Base-by-base conservation (phyloP, 2,113 vertebrate species). In the Thomomys bottae region DNA sequence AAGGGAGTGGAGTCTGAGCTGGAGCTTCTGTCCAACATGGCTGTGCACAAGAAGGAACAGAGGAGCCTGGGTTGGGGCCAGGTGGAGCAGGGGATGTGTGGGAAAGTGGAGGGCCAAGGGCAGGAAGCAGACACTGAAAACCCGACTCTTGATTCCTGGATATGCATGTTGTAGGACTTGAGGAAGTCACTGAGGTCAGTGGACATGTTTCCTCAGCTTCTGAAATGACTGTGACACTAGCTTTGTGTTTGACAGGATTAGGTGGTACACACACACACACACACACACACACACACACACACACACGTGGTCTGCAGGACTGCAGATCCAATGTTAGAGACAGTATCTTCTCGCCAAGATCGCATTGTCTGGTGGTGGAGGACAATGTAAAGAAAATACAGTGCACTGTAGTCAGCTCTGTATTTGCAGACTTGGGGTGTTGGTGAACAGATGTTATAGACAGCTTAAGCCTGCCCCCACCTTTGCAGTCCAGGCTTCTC, bases 191-290 rank as follows among this genome's bases (percentile, higher is more conserved):
- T 21, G 4, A 34, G 15, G 0, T 70, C 34, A 0, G 9, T 34
- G 4, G 72, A 24, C n/a, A 10, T 14, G 0, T 14, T 6, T 36
- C 15, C 72, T 71, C 9, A 54, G 3, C 42, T 18, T 73, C 28
- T 5, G 2, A 34, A 38, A 7, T 5, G 64, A 26, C 38, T 5
- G 6, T 59, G 21, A 9, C 21, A 2, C 5, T 0, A 15, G 18
- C 10, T 5, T 0, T 30, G 61, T 49, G 26, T 61, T 61, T 42
- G 3, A 6, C 23, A 24, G 24, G 28, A 34, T 24, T 14, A 1
- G 8, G 20, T 24, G 6, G 0, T 45, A 38, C 5, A 1, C 14
- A 12, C 4, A 4, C 2, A 18, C 18, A 8, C 14, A 0, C 49
- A 54, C 49, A 54, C 45, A 12, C 5, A 3, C 1, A 18, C 23